Evolutionary conservation across 2,797 vertebrate genomes (phyloP).

Genomic region (Alcedo atthis): DNA sequence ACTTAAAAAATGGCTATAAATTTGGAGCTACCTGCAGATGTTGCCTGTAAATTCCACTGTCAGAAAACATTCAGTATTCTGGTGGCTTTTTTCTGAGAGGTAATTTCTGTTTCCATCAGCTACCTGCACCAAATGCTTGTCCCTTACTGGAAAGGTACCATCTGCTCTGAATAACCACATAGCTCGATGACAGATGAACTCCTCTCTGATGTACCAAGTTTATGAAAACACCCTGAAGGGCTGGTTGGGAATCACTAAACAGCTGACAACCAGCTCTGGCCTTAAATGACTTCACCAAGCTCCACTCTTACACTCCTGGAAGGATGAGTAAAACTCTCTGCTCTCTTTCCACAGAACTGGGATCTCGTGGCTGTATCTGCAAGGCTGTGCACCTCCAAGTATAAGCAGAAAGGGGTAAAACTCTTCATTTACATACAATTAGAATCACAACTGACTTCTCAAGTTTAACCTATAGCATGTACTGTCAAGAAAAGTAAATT

Average conservation of each 20-base stretch:
- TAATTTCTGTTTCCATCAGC: neutral
- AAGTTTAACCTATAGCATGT: neutral
- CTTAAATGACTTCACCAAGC: neutral
- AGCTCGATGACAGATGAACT: neutral
- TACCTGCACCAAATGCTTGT: neutral
- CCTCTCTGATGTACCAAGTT: neutral
- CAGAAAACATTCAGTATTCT: neutral
- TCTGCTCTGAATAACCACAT: fast-evolving
- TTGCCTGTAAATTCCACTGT: neutral
- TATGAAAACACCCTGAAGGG: neutral
- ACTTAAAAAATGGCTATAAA: neutral
- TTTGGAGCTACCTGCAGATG: neutral
- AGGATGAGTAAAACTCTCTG: neutral
- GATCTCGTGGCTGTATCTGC: neutral
- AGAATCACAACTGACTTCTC: neutral
- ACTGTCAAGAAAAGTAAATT: neutral
- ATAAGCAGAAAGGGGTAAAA: neutral
- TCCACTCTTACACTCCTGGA: neutral
- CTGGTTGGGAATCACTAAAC: neutral
- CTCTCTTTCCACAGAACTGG: neutral
- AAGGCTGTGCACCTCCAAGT: neutral
- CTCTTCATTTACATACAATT: fast-evolving
- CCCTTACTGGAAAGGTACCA: neutral
- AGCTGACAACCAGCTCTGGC: neutral
- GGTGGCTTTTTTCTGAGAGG: neutral